Evolutionary conservation across 2,113 vertebrate species (phyloP), one percentile per base, ranked within the genome.

Genomic region (Laterallus jamaicensis): DNA sequence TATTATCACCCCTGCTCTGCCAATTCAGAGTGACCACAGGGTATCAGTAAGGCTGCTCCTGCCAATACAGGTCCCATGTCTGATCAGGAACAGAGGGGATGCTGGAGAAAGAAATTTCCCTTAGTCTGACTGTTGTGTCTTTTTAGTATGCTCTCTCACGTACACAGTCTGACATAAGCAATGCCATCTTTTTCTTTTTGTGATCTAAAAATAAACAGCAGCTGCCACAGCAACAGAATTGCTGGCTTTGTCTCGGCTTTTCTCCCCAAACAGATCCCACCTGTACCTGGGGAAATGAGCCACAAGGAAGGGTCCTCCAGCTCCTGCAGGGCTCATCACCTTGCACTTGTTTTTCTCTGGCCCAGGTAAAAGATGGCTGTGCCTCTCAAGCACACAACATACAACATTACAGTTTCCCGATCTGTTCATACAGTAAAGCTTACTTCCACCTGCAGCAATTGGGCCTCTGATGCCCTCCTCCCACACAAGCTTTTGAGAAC

Each of bases 201-300:
- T 82, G 52, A 68, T 68, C 78, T 91, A 93, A 93, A 95, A 96
- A 88, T 87, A 88, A 92, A 64, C 10, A 76, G 35, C 81, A 93
- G n/a, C 76, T 69, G 49, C 75, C 31, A 66, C 60, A 85, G 62
- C 83, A 92, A 50, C 32, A 54, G 63, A 85, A 75, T 56, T 18
- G 3, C 68, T 63, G 64, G 17, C 35, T 90, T 82, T 88, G 32
- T 28, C 66, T 86, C 71, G 3, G 9, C 12, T 77, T 90, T 94
- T 58, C 49, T 93, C 20, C 64, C 40, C 63, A 91, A 32, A 59
- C 16, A 11, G 42, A 55, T 60, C 59, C 80, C 11, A 88, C 25
- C 19, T 37, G 37, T 39, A 70, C 19, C 39, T 50, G 50, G 47
- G 44, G 60, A 80, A 87, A 68, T 50, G 25, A 88, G 49, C 32